Percentiles rank a stretch among this genome's conserved stretches.
These are phyloP conservation scores for Blastobasis adustella DNA, from an alignment of 2,888 invertebrate genomes.

Conservation along the genomic window DNA sequence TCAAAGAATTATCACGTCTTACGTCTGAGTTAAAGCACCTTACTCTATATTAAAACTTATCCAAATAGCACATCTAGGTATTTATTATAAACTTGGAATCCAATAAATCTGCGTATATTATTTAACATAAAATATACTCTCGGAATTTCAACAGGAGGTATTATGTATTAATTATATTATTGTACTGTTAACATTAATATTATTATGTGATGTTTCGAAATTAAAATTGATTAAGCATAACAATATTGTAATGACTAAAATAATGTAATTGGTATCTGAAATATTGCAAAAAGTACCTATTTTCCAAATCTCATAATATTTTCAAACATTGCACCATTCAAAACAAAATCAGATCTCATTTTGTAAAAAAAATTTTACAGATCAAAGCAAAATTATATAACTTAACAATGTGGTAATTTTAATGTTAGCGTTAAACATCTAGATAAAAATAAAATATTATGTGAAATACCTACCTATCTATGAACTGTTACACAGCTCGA, in stretches of 20 bases:
- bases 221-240: background rate
- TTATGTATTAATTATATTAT: conserved; percentile 28
- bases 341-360: conserved; percentile 59
- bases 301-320: too few relatives aligned
- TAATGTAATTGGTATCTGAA: too few relatives aligned
- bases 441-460: conserved; percentile 53
- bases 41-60: conserved; percentile 35
- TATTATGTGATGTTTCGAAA: conserved; percentile 46
- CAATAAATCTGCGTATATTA: conserved; percentile 46
- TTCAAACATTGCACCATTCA: conserved; percentile 37
- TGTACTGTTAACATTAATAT: conserved; percentile 8
- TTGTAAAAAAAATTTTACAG: conserved; percentile 55
- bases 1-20: conserved; percentile 54
- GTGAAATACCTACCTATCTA: conserved; percentile 57
- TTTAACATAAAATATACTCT: conserved; percentile 55
- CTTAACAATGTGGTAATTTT: conserved; percentile 59
- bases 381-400: conserved; percentile 73
- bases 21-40: conserved; percentile 65
- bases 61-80: conserved; percentile 32
- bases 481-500: conserved; percentile 59
- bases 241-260: too few relatives aligned
- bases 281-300: too few relatives aligned
- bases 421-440: conserved; percentile 60
- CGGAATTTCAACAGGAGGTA: conserved; percentile 68
- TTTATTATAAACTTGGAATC: conserved; percentile 40